phyloP scores from a whole-genome alignment of 2,888 invertebrate species.

The Drosophila barbarae region DNA sequence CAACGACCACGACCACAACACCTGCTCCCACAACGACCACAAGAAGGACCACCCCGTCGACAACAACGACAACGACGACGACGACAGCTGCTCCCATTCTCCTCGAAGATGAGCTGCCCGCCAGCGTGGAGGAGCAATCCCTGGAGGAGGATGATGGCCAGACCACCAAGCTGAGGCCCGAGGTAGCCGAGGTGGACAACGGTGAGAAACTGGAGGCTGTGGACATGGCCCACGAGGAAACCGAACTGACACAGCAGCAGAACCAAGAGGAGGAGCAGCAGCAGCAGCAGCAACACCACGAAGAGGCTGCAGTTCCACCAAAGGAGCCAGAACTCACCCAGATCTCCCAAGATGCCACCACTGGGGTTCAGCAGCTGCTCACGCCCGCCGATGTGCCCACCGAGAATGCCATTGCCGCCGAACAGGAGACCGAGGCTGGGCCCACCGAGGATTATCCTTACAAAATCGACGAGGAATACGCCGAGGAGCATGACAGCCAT shows the following conservation, averaged over 20 bases:
- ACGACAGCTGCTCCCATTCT: conserved; percentile 40
- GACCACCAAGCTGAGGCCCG: conserved; percentile 44
- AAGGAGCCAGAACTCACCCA: conserved; percentile 4
- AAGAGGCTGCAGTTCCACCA: background rate
- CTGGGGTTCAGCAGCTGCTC: conserved; percentile 56
- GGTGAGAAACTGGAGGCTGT: conserved; percentile 52
- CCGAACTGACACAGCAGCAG: conserved; percentile 56
- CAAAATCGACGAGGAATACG: conserved; percentile 76
- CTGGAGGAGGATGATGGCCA: conserved; percentile 74
- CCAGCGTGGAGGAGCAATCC: conserved; percentile 62
- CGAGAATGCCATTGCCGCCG: conserved; percentile 46
- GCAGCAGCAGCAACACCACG: conserved; percentile 1
- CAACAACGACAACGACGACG: conserved; percentile 40
- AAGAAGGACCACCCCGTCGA: conserved; percentile 43
- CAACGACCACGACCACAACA: conserved; percentile 38
- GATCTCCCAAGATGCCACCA: conserved; percentile 37
- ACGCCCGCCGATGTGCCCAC: conserved; percentile 60
- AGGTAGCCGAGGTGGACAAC: conserved; percentile 43
- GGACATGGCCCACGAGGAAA: conserved; percentile 61
- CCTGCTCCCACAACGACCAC: conserved; percentile 36
- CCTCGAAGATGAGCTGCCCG: conserved; percentile 52
- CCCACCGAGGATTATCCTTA: conserved; percentile 77
- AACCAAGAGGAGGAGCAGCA: conserved; percentile 20
- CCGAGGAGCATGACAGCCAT: conserved; percentile 57
- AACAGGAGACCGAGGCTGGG: conserved; percentile 47